Conservation (phyloP, 1,140 invertebrate genomes). For the Solenopsis invicta region DNA sequence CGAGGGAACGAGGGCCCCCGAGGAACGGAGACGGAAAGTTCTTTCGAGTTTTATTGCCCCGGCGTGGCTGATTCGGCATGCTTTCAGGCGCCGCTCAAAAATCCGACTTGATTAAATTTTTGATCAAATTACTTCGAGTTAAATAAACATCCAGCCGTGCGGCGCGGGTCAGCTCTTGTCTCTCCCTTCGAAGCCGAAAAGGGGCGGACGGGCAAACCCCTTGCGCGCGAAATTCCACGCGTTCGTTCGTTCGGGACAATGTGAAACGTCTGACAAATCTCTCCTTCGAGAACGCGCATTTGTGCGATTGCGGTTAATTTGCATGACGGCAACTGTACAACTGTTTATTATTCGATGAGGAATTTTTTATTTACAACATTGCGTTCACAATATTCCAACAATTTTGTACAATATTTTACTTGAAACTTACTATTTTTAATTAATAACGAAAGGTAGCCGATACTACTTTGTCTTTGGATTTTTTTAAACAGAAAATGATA, state of each 20-base stretch:
- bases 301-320: background rate
- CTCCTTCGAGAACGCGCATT: slow-evolving; percentile 29
- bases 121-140: slow-evolving; percentile 87
- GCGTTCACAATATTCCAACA: background rate
- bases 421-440: background rate
- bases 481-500: too few relatives aligned
- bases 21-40: slow-evolving; percentile 68
- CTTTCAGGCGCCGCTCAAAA: slow-evolving; percentile 83
- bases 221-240: slow-evolving; percentile 80
- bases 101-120: slow-evolving; percentile 87
- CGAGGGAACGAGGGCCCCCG: background rate
- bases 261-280: slow-evolving; percentile 76
- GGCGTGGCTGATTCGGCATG: slow-evolving; percentile 84
- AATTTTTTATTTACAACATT: background rate
- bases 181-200: slow-evolving; percentile 30
- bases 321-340: background rate
- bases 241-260: slow-evolving; percentile 77
- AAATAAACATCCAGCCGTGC: slow-evolving; percentile 84
- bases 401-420: background rate
- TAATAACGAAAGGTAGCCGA: too few relatives aligned
- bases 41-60: slow-evolving; percentile 83
- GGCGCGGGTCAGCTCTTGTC: slow-evolving; percentile 64
- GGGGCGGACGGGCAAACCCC: slow-evolving; percentile 34
- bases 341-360: background rate
- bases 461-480: too few relatives aligned